These are phyloP conservation scores for Dasyurus viverrinus DNA, from an alignment of 2,113 vertebrate species.

Conservation along the genomic window DNA sequence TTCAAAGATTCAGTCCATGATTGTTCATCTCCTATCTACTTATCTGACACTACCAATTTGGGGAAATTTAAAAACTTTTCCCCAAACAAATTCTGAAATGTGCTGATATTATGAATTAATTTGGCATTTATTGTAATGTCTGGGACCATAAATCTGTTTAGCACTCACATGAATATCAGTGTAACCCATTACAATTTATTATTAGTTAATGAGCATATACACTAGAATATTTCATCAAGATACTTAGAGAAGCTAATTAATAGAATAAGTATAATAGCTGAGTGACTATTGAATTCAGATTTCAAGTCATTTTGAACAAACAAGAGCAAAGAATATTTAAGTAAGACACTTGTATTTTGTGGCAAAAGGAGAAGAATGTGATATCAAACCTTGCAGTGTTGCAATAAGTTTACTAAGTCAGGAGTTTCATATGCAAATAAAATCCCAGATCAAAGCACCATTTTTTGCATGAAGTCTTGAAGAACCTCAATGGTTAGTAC, in stretches of 20 bases:
- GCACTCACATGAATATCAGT: conserved; percentile 73
- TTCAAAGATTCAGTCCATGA: background rate
- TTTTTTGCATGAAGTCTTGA: background rate
- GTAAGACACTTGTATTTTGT: background rate
- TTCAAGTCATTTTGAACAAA: background rate
- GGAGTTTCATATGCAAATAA: background rate
- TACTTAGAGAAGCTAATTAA: conserved; percentile 66
- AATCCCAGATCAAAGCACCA: background rate
- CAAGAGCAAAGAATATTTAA: background rate
- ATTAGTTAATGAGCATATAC: conserved; percentile 75
- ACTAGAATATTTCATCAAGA: conserved; percentile 65
- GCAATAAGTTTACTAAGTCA: background rate
- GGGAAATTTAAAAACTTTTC: background rate
- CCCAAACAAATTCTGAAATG: conserved; percentile 57
- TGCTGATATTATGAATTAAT: conserved; percentile 43
- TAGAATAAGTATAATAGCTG: conserved; percentile 59
- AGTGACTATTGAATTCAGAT: conserved; percentile 62
- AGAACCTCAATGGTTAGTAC: background rate
- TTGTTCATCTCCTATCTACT: background rate
- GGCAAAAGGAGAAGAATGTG: background rate
- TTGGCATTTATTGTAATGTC: conserved; percentile 60
- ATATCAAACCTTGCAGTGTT: background rate
- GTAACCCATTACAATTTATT: conserved; percentile 70
- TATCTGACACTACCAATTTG: background rate
- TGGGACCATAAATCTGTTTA: conserved; percentile 70